Base-by-base conservation (phyloP, 2,888 invertebrate genomes). In the Trichogramma evanescens region DNA sequence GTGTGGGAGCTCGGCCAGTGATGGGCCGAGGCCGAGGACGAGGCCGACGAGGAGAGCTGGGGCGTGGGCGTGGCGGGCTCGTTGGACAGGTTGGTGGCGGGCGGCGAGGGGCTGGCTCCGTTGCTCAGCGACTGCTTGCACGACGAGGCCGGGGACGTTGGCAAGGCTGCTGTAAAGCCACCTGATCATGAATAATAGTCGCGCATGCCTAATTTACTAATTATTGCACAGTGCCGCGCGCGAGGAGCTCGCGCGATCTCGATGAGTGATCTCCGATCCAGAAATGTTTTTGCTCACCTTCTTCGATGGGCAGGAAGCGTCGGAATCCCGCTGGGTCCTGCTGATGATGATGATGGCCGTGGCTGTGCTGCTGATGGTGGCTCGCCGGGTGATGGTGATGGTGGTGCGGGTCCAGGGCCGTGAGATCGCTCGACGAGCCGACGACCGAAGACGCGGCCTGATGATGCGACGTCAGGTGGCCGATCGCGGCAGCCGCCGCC, bases 1-100 rank as follows among this genome's bases (percentile, higher is more conserved):
- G 75, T 74, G 63, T 77, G 77, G 6, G 77, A 70, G 62, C 76
- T 76, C 5, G 77, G 77, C 77, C 77, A 77, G 50, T 77, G 74
- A 44, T 74, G 63, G 26, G 61, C 62, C 4, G 66, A 66, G 49
- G 65, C 62, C 44, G 63, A 56, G 10, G 61, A 50, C 13, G 61
- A 43, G n/a, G 60, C 38, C 9, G 59, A 60, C 13, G 62, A 59
- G 74, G 86, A 85, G 70, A 85, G 86, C 80, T 48, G 40, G 52
- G 69, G 66, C 48, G 66, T 60, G 58, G 52, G 51, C 26, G 49
- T 54, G 56, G 26, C 26, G 26, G 50, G 13, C 26, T 49, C 51
- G 56, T 46, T 50, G 63, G 38, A 61, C 53, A 48, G 48, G 26
- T 74, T 50, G 77, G 70, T 4, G 78, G 69, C 48, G 78, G 79